phyloP scores from a whole-genome alignment of 2,888 invertebrate species.

The Stenichneumon culpator region DNA sequence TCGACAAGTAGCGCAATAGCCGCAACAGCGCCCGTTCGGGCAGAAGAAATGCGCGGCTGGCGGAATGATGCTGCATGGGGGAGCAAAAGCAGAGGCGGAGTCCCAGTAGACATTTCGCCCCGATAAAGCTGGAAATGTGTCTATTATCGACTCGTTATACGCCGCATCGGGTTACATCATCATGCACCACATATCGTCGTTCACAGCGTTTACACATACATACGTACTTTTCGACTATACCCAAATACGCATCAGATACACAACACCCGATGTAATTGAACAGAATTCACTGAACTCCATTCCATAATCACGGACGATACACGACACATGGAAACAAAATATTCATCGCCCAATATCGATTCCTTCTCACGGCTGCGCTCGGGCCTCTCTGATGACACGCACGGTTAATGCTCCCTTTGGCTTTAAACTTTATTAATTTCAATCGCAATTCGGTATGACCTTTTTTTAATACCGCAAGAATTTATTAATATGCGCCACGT shows the following conservation, averaged over 20 bases:
- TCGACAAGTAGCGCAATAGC: conserved; percentile 61
- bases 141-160: conserved; percentile 74
- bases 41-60: neutral
- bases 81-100: conserved; percentile 8
- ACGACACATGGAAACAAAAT: neutral
- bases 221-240: neutral
- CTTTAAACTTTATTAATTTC: neutral
- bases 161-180: conserved; percentile 29
- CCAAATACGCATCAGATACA: neutral
- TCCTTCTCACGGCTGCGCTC: neutral
- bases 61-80: neutral
- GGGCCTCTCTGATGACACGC: neutral
- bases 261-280: neutral
- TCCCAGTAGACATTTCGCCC: conserved; percentile 56
- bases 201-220: neutral
- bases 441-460: neutral
- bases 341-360: conserved; percentile 11
- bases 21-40: neutral
- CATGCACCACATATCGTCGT: neutral
- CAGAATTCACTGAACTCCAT: neutral
- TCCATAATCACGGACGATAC: neutral
- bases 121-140: conserved; percentile 69
- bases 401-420: neutral
- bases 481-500: neutral
- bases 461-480: neutral